Percentiles rank a stretch among this genome's conserved stretches.
These are phyloP conservation scores for Callaeas wilsoni DNA, from an alignment of 2,113 vertebrate species.

Conservation along the genomic window DNA sequence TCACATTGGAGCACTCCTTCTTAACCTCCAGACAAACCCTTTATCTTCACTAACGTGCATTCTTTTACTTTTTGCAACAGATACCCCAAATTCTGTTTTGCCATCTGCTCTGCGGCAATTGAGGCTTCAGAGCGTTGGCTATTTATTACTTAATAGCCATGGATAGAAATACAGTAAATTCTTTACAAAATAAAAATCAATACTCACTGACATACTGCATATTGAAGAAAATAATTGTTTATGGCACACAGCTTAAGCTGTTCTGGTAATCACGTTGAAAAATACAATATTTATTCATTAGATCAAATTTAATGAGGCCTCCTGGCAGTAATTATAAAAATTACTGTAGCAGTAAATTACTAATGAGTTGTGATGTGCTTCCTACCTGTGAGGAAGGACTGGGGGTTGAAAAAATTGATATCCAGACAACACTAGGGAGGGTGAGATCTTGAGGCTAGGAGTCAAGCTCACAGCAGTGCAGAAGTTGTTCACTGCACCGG, in stretches of 20 bases:
- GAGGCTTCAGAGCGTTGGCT: constrained; percentile 4
- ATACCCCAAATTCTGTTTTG: background rate
- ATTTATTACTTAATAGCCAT: constrained; percentile 59
- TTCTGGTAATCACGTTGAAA: constrained; percentile 99
- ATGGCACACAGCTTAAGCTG: constrained; percentile 99
- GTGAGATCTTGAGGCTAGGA: constrained; percentile 82
- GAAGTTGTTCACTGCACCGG: constrained; percentile 77
- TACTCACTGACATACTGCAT: constrained; percentile 94
- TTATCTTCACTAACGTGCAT: background rate
- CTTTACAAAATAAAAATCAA: constrained; percentile 87
- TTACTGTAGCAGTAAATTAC: constrained; percentile 99
- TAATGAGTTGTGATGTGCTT: constrained; percentile 90
- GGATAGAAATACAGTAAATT: constrained; percentile 68
- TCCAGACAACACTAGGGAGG: constrained; percentile 87
- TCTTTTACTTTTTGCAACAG: background rate
- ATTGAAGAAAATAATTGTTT: constrained; percentile 99
- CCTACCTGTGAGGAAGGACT: constrained; percentile 96
- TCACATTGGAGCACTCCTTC: background rate
- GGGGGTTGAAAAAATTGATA: constrained; percentile 92
- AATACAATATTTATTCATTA: constrained; percentile 99
- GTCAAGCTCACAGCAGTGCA: constrained; percentile 77
- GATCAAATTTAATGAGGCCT: constrained; percentile 99
- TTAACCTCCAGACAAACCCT: background rate
- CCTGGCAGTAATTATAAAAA: constrained; percentile 99
- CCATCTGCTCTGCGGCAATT: background rate